phyloP scores from a whole-genome alignment of 2,888 invertebrate genomes.

The Malthinus seriepunctatus region DNA sequence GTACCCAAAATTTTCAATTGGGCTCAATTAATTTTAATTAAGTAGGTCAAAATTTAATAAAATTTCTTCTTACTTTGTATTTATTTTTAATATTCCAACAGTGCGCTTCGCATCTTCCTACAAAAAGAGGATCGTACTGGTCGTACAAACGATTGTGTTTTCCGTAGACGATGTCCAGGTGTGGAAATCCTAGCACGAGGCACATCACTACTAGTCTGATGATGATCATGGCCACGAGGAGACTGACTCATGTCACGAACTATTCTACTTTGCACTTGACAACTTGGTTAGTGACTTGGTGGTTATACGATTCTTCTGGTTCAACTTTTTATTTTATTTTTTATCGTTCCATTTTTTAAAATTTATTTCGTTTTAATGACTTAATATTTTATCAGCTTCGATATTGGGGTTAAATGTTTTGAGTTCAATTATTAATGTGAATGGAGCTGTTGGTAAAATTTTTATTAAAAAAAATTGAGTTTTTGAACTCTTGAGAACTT shows the following conservation, averaged over 20 bases:
- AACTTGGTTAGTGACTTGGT: conserved; percentile 35
- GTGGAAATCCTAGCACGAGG: conserved; percentile 32
- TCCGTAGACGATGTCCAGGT: conserved; percentile 49
- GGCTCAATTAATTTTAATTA: too few species aligned
- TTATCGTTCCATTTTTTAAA: too few species aligned
- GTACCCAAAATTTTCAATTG: background rate
- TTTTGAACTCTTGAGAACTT: too few species aligned
- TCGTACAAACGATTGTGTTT: conserved; percentile 56
- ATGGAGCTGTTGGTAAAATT: background rate
- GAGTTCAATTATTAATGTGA: background rate
- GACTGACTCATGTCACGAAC: conserved; percentile 39
- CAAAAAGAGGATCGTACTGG: conserved; percentile 58
- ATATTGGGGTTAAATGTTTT: too few species aligned
- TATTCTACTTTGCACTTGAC: conserved; percentile 39
- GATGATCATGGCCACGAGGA: conserved; percentile 35
- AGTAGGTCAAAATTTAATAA: too few species aligned
- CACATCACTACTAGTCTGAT: conserved; percentile 31
- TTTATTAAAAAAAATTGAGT: background rate
- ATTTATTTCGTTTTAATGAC: too few species aligned
- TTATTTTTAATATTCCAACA: conserved; percentile 54
- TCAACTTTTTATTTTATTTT: too few species aligned
- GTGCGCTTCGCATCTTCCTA: conserved; percentile 64
- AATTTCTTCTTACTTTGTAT: conserved; percentile 40
- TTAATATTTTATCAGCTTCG: too few species aligned
- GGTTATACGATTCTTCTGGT: conserved; percentile 32